Percentiles rank a stretch among this genome's conserved stretches.
These are phyloP conservation scores for Gymnothorax reevesii DNA, from an alignment of 2,797 vertebrate species.

Conservation along the genomic window DNA sequence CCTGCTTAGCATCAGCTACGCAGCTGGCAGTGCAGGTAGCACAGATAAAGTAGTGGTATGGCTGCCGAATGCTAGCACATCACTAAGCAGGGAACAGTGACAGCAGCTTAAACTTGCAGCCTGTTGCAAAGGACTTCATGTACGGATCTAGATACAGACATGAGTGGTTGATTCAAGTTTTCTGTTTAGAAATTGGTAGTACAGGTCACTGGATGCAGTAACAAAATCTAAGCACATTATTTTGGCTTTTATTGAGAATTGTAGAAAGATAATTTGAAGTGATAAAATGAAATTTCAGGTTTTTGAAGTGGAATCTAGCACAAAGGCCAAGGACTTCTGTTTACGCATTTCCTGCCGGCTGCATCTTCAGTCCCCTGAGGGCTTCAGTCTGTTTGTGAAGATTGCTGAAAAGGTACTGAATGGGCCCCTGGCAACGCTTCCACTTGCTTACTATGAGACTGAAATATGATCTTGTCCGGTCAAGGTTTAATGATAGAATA, in stretches of 20 bases:
- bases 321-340: conserved; percentile 96
- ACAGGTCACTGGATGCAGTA: background rate
- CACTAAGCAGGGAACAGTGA: background rate
- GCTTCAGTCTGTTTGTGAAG: conserved; percentile 97
- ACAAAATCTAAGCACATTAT: background rate
- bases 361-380: conserved; percentile 88
- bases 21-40: too few species aligned
- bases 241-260: background rate
- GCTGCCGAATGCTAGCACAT: background rate
- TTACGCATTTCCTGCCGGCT: conserved; percentile 87
- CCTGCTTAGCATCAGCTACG: too few species aligned
- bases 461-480: background rate
- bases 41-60: too few species aligned
- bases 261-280: background rate
- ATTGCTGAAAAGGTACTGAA: conserved; percentile 91
- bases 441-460: background rate
- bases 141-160: background rate
- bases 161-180: background rate
- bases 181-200: background rate
- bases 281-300: conserved; percentile 70
- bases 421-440: conserved; percentile 31
- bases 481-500: background rate
- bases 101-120: background rate
- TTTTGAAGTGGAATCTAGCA: conserved; percentile 97
- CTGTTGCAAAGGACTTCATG: background rate